Base-by-base conservation (phyloP, 2,113 vertebrate species). In the Melanerpes aurifrons region DNA sequence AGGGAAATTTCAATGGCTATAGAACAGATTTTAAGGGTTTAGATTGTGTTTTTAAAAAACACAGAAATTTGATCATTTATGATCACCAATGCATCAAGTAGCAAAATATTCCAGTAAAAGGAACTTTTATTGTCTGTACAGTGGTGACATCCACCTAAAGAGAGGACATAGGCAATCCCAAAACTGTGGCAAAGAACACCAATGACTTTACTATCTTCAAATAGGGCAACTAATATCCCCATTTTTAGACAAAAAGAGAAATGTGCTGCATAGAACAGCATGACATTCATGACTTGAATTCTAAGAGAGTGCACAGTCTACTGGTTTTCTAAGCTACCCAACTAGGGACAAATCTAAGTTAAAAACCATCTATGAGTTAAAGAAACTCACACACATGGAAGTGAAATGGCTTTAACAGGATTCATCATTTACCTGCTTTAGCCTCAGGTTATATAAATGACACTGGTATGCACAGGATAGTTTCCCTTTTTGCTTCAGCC, bases 391-490 rank as follows among this genome's bases (percentile, higher is more conserved):
- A 69, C 28, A 62, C 3, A 4, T 76, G 43, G 48, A 92, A 48
- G 47, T 57, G 31, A 88, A 92, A 91, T 10, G 1, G 70, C 50
- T 89, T 86, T 61, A 92, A 78, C 20, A 69, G 29, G n/a, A 82
- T 50, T 76, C 50, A 87, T 61, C 50, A 79, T 93, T 92, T 88
- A 73, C 68, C 56, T 62, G 64, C 16, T 87, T 76, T 54, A 91
- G 62, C 90, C 72, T 72, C 85, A 70, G 79, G 72, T 75, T 79
- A 85, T 48, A 95, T 20, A 93, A 93, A 87, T 82, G 73, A 76
- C 64, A 54, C 43, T 73, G 84, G 71, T 16, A 58, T 5, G 3
- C 35, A 59, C 24, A 59, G 48, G 66, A 76, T 85, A 59, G 75
- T 53, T 84, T 50, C 79, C 50, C 43, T 48, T 83, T 94, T 78